Base-by-base conservation (phyloP, 1,140 invertebrate genomes). In the Cryptotermes secundus region DNA sequence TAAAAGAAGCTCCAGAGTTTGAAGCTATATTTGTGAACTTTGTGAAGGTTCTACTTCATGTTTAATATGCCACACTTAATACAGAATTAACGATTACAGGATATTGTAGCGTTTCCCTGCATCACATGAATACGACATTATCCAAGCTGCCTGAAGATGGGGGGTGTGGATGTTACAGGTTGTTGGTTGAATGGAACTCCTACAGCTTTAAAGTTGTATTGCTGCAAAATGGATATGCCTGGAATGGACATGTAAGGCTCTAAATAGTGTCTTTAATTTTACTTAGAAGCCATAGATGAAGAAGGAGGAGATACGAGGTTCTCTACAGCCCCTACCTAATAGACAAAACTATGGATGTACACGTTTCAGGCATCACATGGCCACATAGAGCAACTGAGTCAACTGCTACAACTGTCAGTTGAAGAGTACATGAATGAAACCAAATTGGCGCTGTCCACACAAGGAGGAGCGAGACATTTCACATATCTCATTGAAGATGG, bases 381-480 rank as follows among this genome's bases (percentile, higher is more conserved):
- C 24, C 35, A 81, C 26, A 35, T 35, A 10, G 22, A 81, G 34
- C 42, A 26, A 10, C 6, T 81, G 6, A 81, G 80, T 81, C 80
- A 34, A 34, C 34, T 26, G 6, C 80, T 81, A 22, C 2, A 36
- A 31, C 35, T 81, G 6, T 36, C 35, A 26, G 80, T 81, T 35
- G 19, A 81, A 45, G 80, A 81, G 35, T 81, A 81, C 34, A 81
- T 81, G 7, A 36, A 7, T 26, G 80, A 81, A 81, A 81, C 34
- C 34, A 36, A 45, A 26, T 6, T 9, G 0, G 80, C 34, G 0
- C 34, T 81, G 34, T 81, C 80, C 2, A 81, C 35, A 26, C 80
- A 81, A 35, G 80, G 80, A 81, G 80, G 80, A 26, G 34, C 80
- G 10, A 26, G 12, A 31, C 6, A 81, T 22, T 81, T 36, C 26